Base-by-base conservation (phyloP, 2,797 vertebrate genomes). In the Oreochromis mossambicus region DNA sequence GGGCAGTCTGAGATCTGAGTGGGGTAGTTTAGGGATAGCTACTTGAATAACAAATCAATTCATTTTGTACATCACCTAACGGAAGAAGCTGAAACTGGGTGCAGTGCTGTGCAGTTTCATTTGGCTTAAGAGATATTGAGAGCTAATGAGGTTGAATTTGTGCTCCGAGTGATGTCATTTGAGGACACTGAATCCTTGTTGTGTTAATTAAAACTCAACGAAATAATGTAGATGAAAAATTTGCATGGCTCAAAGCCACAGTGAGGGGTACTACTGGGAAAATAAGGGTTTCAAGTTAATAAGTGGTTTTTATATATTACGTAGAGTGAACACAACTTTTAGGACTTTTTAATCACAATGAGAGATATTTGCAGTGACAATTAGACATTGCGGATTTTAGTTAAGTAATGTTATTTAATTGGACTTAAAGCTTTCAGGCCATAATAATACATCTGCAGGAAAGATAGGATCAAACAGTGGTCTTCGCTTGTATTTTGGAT, bases 141-240 rank as follows among this genome's bases (percentile, higher is more conserved):
- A 93, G 89, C 90, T 94, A 95, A 95, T 95, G 92, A 95, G 93
- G 93, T 90, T 94, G 92, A 92, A 92, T 95, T 91, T 94, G 89
- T 94, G 93, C 94, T 95, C 88, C 82, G 41, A 94, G 94, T 94
- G 90, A 93, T 95, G 93, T 91, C 95, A 94, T 94, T 83, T 91
- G 93, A 95, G 95, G 94, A 95, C 95, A 94, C 92, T 50, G 89
- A 94, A 93, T 95, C 92, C 93, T 94, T 93, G 93, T 95, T 94
- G 94, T 95, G 95, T 94, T 95, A 95, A 95, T 95, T 95, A 95
- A 95, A 94, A 94, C 92, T 93, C 93, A 93, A 93, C 86, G 88
- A 92, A 94, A 94, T 92, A 89, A 94, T 92, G 87, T 93, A 92
- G 93, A 94, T 89, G 93, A 91, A 92, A 93, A 91, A 93, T 91